Percentiles rank a stretch among this genome's conserved stretches.
Evolutionary conservation across 2,888 invertebrate species (phyloP).

Genomic region (Philaethria dido): DNA sequence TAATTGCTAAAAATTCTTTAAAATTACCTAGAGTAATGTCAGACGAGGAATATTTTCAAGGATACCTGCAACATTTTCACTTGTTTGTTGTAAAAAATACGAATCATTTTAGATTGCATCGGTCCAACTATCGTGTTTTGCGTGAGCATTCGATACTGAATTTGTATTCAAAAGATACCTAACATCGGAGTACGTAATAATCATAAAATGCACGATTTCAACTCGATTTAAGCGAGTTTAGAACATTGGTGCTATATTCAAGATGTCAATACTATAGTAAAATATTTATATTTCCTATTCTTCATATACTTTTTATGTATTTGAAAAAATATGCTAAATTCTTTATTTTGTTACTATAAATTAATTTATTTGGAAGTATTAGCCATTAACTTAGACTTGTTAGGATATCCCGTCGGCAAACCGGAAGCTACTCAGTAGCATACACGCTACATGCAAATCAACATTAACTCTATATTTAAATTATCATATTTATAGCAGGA

Average conservation of each 20-base stretch:
- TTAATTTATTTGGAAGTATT: not conserved
- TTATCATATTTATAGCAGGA: constrained; percentile 11
- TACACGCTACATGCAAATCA: constrained; percentile 25
- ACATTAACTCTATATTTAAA: constrained; percentile 9
- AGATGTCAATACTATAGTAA: constrained; percentile 7
- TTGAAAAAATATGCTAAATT: not conserved
- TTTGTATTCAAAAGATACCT: constrained; percentile 77
- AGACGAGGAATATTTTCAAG: too few species aligned
- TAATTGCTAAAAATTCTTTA: too few species aligned
- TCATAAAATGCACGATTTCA: constrained; percentile 77
- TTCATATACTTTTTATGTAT: not conserved
- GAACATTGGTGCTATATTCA: constrained; percentile 24
- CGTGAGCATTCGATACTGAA: constrained; percentile 66
- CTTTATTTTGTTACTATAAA: not conserved
- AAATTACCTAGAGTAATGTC: too few species aligned
- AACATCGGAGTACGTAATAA: constrained; percentile 73
- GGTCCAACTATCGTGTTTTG: constrained; percentile 42
- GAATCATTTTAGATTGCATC: constrained; percentile 10
- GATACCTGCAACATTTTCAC: not conserved
- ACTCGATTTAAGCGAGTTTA: constrained; percentile 63
- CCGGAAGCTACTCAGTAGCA: constrained; percentile 22
- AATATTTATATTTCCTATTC: not conserved
- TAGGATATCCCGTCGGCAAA: constrained; percentile 28
- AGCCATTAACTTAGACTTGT: not conserved
- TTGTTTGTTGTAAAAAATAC: constrained; percentile 7